phyloP scores from a whole-genome alignment of 2,888 invertebrate species.

The Protodeltote pygarga region DNA sequence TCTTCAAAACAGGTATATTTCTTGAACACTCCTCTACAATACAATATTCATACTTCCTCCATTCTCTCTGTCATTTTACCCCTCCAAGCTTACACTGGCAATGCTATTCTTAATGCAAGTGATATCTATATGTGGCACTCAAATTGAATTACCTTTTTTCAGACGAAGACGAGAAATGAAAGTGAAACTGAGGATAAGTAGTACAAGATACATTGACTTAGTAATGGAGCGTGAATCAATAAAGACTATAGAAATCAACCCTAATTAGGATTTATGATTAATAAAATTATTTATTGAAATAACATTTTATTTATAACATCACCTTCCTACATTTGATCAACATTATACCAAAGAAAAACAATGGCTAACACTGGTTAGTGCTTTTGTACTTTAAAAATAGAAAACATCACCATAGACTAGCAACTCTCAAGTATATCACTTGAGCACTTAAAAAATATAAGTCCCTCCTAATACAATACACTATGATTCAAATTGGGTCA shows the following conservation, averaged over 20 bases:
- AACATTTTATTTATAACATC: slow-evolving; percentile 9
- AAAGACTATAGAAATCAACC: slow-evolving; percentile 78
- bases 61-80: no score
- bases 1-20: slow-evolving; percentile 67
- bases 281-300: slow-evolving; percentile 35
- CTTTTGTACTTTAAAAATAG: not conserved
- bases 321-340: slow-evolving; percentile 18
- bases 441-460: slow-evolving; percentile 12
- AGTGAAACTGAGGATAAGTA: slow-evolving; percentile 59
- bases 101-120: no score
- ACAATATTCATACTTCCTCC: not conserved
- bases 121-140: no score
- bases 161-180: slow-evolving; percentile 61
- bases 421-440: slow-evolving; percentile 12
- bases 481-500: slow-evolving; percentile 58
- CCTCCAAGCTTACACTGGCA: no score
- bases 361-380: slow-evolving; percentile 9
- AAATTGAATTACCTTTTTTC: slow-evolving; percentile 15
- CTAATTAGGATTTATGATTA: slow-evolving; percentile 39
- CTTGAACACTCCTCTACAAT: not conserved
- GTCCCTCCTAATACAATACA: not conserved
- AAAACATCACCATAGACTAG: not conserved
- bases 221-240: slow-evolving; percentile 73
- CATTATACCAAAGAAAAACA: slow-evolving; percentile 16
- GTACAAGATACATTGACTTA: slow-evolving; percentile 60